These are phyloP conservation scores for Spodoptera exigua DNA, from an alignment of 2,888 invertebrate genomes.

Conservation along the genomic window DNA sequence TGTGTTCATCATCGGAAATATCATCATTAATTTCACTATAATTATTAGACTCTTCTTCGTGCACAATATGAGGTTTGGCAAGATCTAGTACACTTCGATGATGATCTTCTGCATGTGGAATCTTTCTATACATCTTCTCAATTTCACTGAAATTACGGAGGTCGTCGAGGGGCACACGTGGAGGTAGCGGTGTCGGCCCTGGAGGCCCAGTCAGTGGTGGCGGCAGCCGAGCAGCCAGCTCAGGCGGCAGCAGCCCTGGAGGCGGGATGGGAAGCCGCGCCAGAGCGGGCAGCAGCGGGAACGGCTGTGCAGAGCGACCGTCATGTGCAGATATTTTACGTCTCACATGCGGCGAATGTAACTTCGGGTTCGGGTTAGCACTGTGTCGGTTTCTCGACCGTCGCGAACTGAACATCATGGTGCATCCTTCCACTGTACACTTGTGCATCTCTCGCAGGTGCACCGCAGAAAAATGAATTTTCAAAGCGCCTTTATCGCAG, in stretches of 20 bases:
- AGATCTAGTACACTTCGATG: constrained; percentile 78
- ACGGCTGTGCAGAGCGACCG: constrained; percentile 95
- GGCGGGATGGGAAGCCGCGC: constrained; percentile 92
- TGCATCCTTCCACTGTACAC: constrained; percentile 99
- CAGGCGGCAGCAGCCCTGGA: constrained; percentile 91
- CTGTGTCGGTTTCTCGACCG: constrained; percentile 98
- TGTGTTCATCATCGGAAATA: constrained; percentile 77
- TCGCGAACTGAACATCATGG: constrained; percentile 99
- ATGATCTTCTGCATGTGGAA: constrained; percentile 77
- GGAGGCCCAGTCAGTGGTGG: constrained; percentile 71
- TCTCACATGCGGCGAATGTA: constrained; percentile 98
- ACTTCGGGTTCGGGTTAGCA: constrained; percentile 98
- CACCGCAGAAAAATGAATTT: constrained; percentile 99
- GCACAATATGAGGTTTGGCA: constrained; percentile 69
- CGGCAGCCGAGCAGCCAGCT: constrained; percentile 83
- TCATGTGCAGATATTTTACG: constrained; percentile 98
- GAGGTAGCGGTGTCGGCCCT: constrained; percentile 87
- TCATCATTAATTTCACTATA: constrained; percentile 82
- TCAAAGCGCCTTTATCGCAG: constrained; percentile 99
- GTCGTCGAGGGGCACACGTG: constrained; percentile 83
- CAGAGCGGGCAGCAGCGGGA: constrained; percentile 92
- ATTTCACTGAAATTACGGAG: constrained; percentile 88
- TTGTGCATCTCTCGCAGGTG: constrained; percentile 99
- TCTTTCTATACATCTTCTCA: constrained; percentile 86
- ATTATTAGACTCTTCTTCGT: constrained; percentile 78